Base-by-base conservation (phyloP, 1,140 invertebrate genomes). In the Plodia interpunctella region DNA sequence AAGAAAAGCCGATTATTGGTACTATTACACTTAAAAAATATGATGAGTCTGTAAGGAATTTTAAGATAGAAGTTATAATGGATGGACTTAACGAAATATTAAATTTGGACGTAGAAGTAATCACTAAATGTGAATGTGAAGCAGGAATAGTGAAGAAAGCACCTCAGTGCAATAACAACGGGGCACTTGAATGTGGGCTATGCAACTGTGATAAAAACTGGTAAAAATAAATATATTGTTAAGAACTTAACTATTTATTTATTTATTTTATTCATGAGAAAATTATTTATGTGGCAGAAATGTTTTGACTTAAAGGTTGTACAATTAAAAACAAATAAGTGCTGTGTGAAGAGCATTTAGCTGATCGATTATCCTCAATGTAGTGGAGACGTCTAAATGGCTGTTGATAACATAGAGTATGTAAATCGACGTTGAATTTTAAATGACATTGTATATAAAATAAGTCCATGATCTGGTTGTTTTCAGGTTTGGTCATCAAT, bases 1-100 rank as follows among this genome's bases (percentile, higher is more conserved):
- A 72, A 70, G 67, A 74, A 60, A 70, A 57, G 55, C 59, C 54
- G 5, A 63, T 83, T 20, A 66, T 2, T 2, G 76, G 67, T 1
- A 75, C 57, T 6, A 64, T 83, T 35, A 68, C 59, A 59, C 49
- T 78, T 9, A 55, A 72, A 44, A 44, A 76, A 44, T 65, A 75
- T 13, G 55, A 68, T 25, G 55, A 62, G 5, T 9, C 38, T 10
- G 35, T 68, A 13, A 68, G 68, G 11, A 58, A 44, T 44, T 44
- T 72, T 17, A 49, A 18, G 11, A 51, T 84, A 54, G 69, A 77
- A 50, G 64, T 87, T 55, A 19, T 60, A 52, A 60, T 80, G 15
- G 72, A 94, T 57, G 95, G 95, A 35, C 88, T 97, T 18, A 92
- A 93, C 57, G 96, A 97, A 77, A 93, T 92, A 74, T 76, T 97